These are phyloP conservation scores for Motacilla alba DNA, from an alignment of 2,113 vertebrate species.

Conservation along the genomic window DNA sequence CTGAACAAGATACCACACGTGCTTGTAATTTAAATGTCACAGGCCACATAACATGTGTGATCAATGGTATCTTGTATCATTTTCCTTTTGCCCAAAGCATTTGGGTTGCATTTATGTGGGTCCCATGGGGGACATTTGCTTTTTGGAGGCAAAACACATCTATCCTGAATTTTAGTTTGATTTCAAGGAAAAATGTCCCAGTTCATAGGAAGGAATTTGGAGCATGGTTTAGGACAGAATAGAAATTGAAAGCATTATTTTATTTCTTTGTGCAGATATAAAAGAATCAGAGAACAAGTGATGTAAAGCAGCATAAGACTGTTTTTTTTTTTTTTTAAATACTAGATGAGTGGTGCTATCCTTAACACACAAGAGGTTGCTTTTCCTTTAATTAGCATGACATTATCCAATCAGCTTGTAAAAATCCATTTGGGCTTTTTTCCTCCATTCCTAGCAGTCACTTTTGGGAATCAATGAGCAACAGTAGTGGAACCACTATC, in stretches of 20 bases:
- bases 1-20: slow-evolving; percentile 35
- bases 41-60: background rate
- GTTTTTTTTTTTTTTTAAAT: background rate
- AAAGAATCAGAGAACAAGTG: background rate
- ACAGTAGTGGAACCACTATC: background rate
- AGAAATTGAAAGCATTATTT: background rate
- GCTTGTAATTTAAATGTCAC: slow-evolving; percentile 51
- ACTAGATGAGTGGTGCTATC: background rate
- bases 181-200: background rate
- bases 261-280: background rate
- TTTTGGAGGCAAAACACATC: background rate
- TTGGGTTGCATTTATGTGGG: background rate
- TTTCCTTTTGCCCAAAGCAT: background rate
- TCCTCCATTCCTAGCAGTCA: background rate
- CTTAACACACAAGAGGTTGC: background rate
- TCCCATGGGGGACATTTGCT: background rate
- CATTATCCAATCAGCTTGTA: background rate
- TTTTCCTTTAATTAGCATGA: background rate
- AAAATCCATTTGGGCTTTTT: background rate
- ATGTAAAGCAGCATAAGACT: background rate
- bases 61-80: background rate
- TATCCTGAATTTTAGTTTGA: background rate
- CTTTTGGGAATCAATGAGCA: background rate
- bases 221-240: background rate
- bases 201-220: background rate